Evolutionary conservation across 2,888 invertebrate genomes (phyloP).

Genomic region (Drosophila diplacantha): DNA sequence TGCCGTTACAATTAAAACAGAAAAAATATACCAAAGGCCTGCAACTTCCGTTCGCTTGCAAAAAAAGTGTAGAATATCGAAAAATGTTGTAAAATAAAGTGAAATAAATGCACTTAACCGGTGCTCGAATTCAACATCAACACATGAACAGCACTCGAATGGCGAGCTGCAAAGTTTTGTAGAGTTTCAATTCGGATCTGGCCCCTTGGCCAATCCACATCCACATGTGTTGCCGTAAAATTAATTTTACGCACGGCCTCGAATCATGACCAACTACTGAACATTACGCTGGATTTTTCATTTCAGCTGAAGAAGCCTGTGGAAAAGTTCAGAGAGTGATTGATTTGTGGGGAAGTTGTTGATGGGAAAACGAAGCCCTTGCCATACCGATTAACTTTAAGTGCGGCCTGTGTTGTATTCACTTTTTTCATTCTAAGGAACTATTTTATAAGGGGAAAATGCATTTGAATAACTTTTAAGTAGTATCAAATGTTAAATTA

Average conservation of each 20-base stretch:
- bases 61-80: conserved; percentile 25
- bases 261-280: conserved; percentile 27
- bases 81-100: conserved; percentile 35
- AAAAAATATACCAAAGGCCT: conserved; percentile 26
- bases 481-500: neutral
- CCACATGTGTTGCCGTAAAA: conserved; percentile 39
- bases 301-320: conserved; percentile 5
- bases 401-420: neutral
- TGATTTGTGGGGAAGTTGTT: conserved; percentile 18
- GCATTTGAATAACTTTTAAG: neutral
- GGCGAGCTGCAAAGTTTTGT: conserved; percentile 30
- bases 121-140: conserved; percentile 26
- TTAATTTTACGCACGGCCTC: conserved; percentile 48
- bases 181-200: conserved; percentile 26
- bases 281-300: conserved; percentile 21
- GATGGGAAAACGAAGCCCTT: conserved; percentile 21
- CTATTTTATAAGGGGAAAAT: neutral
- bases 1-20: conserved; percentile 26
- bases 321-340: conserved; percentile 21
- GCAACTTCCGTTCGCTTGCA: conserved; percentile 30
- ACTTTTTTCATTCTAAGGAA: neutral
- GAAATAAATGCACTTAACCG: conserved; percentile 37
- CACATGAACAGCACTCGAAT: conserved; percentile 32
- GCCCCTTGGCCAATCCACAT: conserved; percentile 34
- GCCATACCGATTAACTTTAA: conserved; percentile 2